phyloP scores from a whole-genome alignment of 2,113 vertebrate species.

The Mus spicilegus region DNA sequence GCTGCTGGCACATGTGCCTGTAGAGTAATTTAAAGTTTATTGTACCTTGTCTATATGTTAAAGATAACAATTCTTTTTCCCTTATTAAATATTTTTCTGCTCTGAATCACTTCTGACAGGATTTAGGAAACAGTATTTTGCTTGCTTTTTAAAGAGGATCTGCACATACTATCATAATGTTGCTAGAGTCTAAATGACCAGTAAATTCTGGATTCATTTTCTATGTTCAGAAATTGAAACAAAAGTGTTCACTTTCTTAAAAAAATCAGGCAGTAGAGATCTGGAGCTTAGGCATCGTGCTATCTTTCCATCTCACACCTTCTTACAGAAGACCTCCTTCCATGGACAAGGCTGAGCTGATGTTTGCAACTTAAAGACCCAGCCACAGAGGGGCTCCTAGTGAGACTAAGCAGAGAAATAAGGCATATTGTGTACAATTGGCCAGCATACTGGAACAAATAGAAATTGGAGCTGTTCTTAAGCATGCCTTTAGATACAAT shows the following conservation, averaged over 20 bases:
- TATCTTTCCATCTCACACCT: constrained; percentile 39
- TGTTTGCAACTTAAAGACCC: constrained; percentile 21
- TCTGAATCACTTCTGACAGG: constrained; percentile 14
- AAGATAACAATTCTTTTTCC: not conserved
- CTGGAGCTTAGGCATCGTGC: not conserved
- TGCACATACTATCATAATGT: not conserved
- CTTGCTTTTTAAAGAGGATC: constrained; percentile 46
- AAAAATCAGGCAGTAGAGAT: constrained; percentile 43
- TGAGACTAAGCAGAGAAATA: not conserved
- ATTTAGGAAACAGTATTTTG: constrained; percentile 53
- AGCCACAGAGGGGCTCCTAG: not conserved
- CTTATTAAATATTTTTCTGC: constrained; percentile 45
- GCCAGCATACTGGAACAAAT: not conserved
- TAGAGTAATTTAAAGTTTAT: not conserved
- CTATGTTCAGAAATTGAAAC: constrained; percentile 56
- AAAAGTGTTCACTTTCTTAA: not conserved
- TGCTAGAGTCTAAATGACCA: constrained; percentile 44
- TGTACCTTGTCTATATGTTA: not conserved
- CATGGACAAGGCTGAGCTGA: not conserved
- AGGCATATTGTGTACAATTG: constrained; percentile 20
- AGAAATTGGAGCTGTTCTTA: not conserved
- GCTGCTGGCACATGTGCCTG: not conserved
- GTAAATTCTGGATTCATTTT: constrained; percentile 21
- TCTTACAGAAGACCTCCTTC: constrained; percentile 1
- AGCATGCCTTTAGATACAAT: not conserved